Evolutionary conservation across 2,797 vertebrate genomes (phyloP).

Genomic region (Pseudochromis fuscus): DNA sequence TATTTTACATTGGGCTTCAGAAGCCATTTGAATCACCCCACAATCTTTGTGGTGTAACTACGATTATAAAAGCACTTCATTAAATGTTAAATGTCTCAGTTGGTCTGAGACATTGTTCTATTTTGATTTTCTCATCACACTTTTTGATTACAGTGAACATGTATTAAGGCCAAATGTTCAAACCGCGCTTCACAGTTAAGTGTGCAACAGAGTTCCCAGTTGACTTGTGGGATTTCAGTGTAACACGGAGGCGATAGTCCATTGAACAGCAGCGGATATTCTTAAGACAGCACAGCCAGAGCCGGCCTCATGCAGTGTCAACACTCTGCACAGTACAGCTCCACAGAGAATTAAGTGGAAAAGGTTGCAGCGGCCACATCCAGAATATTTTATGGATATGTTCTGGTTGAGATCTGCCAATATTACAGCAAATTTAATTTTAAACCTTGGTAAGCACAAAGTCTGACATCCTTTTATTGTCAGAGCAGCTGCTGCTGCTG

Average conservation of each 20-base stretch:
- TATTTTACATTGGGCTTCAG: slow-evolving; percentile 69
- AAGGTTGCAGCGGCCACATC: slow-evolving; percentile 24
- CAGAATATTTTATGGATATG: slow-evolving; percentile 38
- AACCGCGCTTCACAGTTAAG: slow-evolving; percentile 11
- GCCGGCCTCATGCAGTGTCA: slow-evolving; percentile 17
- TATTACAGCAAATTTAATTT: slow-evolving; percentile 44
- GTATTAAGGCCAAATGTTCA: slow-evolving; percentile 22
- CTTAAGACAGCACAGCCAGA: slow-evolving; percentile 27
- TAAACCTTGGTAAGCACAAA: slow-evolving; percentile 26
- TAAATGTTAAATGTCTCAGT: slow-evolving; percentile 59
- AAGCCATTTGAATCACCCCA: slow-evolving; percentile 56
- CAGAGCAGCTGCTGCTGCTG: slow-evolving; percentile 39
- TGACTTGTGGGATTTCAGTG: slow-evolving; percentile 18
- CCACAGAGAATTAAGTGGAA: slow-evolving; percentile 39
- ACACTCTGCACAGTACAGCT: slow-evolving; percentile 24
- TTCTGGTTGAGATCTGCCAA: slow-evolving; percentile 42
- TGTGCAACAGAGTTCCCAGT: slow-evolving; percentile 8
- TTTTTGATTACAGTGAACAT: slow-evolving; percentile 39
- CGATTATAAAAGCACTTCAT: slow-evolving; percentile 58
- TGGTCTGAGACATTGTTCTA: slow-evolving; percentile 29
- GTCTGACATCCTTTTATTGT: slow-evolving; percentile 41
- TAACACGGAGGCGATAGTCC: slow-evolving; percentile 21
- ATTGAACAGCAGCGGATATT: slow-evolving; percentile 31
- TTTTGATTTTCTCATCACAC: slow-evolving; percentile 53
- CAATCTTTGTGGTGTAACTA: slow-evolving; percentile 33